phyloP scores from a whole-genome alignment of 2,113 vertebrate species.

The Promerops cafer region DNA sequence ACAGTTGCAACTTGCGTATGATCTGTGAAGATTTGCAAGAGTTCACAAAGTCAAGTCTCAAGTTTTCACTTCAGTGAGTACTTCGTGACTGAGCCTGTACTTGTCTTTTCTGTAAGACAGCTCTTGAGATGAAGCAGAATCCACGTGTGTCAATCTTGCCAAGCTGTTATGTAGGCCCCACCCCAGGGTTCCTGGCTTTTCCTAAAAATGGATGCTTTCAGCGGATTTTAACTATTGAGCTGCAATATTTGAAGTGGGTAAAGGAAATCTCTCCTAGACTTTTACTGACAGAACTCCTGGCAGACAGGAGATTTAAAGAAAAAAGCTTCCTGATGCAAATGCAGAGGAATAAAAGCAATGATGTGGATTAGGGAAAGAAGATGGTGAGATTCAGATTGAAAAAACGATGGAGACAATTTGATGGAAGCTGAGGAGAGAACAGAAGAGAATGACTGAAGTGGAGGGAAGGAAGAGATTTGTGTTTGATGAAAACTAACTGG shows the following conservation, averaged over 20 bases:
- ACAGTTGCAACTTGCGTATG: background rate
- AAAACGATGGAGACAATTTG: background rate
- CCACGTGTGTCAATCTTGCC: accelerated
- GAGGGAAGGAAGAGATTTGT: background rate
- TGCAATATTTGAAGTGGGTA: background rate
- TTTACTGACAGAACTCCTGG: background rate
- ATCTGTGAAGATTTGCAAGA: background rate
- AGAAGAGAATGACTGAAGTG: background rate
- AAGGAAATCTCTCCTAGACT: background rate
- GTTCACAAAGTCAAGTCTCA: background rate
- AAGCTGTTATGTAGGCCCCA: background rate
- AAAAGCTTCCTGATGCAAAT: background rate
- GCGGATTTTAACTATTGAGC: background rate
- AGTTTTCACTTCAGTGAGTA: background rate
- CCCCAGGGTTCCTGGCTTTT: background rate
- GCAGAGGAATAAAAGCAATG: background rate
- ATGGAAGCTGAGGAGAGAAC: background rate
- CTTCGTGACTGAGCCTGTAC: background rate
- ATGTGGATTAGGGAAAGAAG: background rate
- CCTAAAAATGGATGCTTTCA: background rate
- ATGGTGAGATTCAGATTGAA: background rate
- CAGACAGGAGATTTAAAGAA: background rate
- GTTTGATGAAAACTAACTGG: background rate
- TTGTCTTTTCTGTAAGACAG: background rate
- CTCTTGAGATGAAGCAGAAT: background rate